Percentiles rank a stretch among this genome's conserved stretches.
phyloP scores from a whole-genome alignment of 2,113 vertebrate species.

The Elaphurus davidianus region DNA sequence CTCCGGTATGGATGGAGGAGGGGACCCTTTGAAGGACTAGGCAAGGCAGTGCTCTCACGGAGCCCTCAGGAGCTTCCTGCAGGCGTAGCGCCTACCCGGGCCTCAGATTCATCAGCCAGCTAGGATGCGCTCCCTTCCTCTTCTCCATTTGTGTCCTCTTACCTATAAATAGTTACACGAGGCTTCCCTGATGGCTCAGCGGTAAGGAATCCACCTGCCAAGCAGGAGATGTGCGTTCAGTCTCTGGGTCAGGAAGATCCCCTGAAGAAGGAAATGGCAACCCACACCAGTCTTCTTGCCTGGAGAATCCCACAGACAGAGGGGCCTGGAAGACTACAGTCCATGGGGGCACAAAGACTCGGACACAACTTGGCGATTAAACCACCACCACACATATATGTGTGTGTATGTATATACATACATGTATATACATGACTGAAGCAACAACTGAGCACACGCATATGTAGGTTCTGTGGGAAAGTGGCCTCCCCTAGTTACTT shows the following conservation, averaged over 20 bases:
- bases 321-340: neutral
- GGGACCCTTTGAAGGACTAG: neutral
- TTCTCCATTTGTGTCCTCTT: neutral
- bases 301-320: neutral
- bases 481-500: too few species aligned
- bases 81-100: rapidly evolving
- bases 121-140: too few species aligned
- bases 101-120: too few species aligned
- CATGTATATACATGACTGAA: neutral
- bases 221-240: rapidly evolving
- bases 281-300: neutral
- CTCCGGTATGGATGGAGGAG: neutral
- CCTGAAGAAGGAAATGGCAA: neutral
- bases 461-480: neutral
- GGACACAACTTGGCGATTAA: neutral
- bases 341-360: neutral
- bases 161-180: neutral
- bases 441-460: rapidly evolving
- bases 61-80: neutral
- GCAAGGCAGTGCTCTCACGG: neutral
- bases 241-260: neutral
- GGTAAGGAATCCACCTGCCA: neutral
- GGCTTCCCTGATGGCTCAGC: neutral
- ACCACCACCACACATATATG: neutral
- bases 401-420: rapidly evolving